Percentiles rank a stretch among this genome's conserved stretches.
phyloP scores from a whole-genome alignment of 2,797 vertebrate genomes.

The Catharus ustulatus region DNA sequence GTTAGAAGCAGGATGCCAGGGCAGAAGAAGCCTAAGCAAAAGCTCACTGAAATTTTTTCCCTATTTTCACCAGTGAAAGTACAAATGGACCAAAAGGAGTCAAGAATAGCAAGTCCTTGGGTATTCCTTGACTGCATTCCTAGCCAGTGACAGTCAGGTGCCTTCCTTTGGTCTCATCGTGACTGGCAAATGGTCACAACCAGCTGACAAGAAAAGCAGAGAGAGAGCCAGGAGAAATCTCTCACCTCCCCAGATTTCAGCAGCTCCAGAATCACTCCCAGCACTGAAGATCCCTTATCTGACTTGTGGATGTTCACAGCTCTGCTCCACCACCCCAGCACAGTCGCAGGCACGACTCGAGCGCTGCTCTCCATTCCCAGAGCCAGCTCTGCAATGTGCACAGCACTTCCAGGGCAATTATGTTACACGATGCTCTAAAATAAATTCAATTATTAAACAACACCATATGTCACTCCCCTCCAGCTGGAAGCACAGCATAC shows the following conservation, averaged over 20 bases:
- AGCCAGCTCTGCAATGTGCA: background rate
- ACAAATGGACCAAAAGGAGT: background rate
- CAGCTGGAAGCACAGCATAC: slow-evolving; percentile 21
- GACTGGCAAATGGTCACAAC: background rate
- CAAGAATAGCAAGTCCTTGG: background rate
- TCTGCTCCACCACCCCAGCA: background rate
- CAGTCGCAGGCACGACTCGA: background rate
- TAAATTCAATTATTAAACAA: slow-evolving; percentile 59
- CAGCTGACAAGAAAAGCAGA: background rate
- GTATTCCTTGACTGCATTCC: background rate
- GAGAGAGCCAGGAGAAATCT: background rate
- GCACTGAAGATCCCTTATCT: background rate
- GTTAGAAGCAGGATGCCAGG: background rate
- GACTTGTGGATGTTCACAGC: background rate
- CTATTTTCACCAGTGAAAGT: background rate
- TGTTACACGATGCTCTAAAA: slow-evolving; percentile 29
- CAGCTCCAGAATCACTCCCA: background rate
- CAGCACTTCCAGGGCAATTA: slow-evolving; percentile 22
- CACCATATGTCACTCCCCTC: slow-evolving; percentile 38
- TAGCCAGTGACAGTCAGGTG: background rate
- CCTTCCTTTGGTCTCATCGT: background rate
- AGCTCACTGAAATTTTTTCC: background rate
- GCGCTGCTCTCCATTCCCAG: background rate
- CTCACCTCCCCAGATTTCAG: background rate
- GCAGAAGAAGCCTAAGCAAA: background rate